Percentiles rank a stretch among this genome's conserved stretches.
Conservation (phyloP, 2,888 invertebrate species). For the Phaonia tiefii region DNA sequence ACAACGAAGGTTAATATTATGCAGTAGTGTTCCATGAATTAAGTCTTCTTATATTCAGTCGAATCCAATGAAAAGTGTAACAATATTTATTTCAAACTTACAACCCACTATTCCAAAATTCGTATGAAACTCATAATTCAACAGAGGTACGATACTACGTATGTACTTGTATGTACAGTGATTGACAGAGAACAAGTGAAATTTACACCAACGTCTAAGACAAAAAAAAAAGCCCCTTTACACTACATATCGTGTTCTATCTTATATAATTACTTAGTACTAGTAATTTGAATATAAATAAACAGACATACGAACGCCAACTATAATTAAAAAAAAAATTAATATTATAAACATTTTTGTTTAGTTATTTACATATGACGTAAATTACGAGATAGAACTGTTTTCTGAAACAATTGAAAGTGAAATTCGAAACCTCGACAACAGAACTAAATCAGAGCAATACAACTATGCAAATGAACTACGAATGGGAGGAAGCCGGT, state of each 20-base stretch:
- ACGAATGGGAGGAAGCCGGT: too few species aligned
- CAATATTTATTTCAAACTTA: too few species aligned
- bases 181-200: constrained; percentile 6
- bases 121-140: neutral
- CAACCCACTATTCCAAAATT: too few species aligned
- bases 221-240: neutral
- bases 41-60: too few species aligned
- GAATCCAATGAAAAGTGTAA: too few species aligned
- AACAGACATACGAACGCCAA: neutral
- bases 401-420: neutral
- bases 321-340: neutral
- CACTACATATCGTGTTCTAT: neutral
- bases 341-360: neutral
- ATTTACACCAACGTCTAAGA: neutral
- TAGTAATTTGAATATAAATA: neutral
- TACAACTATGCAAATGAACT: too few species aligned
- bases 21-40: too few species aligned
- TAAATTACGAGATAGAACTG: constrained; percentile 36
- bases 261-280: neutral
- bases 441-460: too few species aligned
- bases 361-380: constrained; percentile 56
- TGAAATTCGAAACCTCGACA: neutral
- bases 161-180: too few species aligned
- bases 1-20: too few species aligned
- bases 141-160: neutral